phyloP scores from a whole-genome alignment of 23 tunicate species.

The Ascidia mentula region DNA sequence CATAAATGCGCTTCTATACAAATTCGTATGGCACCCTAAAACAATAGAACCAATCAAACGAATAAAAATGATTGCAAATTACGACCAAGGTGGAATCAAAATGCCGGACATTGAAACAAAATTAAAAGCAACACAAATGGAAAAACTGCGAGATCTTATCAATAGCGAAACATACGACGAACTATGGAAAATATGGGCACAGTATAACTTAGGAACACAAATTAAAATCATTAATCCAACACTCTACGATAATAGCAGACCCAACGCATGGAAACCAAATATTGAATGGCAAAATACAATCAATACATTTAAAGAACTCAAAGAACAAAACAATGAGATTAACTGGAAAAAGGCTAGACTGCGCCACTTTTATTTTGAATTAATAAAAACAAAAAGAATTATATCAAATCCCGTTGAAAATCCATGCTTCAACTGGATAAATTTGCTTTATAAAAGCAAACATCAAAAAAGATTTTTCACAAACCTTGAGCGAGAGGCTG shows the following conservation, averaged over 20 bases:
- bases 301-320: neutral
- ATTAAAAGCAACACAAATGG: neutral
- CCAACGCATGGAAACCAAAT: neutral
- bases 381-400: no score
- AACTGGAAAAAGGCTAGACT: neutral
- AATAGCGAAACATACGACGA: neutral
- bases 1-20: neutral
- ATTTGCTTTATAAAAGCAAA: no score
- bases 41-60: slow-evolving; percentile 11
- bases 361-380: neutral
- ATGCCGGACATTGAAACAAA: slow-evolving; percentile 7
- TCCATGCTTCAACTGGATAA: neutral
- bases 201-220: slow-evolving; percentile 1
- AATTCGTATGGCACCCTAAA: slow-evolving; percentile 15
- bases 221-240: slow-evolving; percentile 3
- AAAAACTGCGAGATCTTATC: neutral
- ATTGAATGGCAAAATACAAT: neutral
- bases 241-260: neutral
- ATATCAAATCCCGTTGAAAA: no score
- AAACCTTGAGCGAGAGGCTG: neutral
- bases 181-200: neutral
- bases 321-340: neutral
- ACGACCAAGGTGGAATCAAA: neutral
- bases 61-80: neutral
- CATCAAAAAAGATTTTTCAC: no score